phyloP scores from a whole-genome alignment of 2,888 invertebrate species.

The Camptogramma bilineatum region DNA sequence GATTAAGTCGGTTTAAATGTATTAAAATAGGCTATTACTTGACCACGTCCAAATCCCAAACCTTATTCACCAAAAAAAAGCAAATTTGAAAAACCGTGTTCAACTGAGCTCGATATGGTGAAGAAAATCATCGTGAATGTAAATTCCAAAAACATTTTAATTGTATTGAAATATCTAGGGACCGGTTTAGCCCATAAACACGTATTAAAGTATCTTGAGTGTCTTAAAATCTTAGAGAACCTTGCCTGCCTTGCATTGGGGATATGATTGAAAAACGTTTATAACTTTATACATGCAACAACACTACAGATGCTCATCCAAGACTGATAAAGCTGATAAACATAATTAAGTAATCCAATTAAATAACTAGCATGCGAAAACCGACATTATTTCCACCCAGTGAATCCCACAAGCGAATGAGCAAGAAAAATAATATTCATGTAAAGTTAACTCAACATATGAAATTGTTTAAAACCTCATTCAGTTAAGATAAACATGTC shows the following conservation, averaged over 20 bases:
- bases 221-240: neutral
- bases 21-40: too few species aligned
- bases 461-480: constrained; percentile 41
- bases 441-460: constrained; percentile 27
- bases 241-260: neutral
- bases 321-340: neutral
- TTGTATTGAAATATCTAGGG: too few species aligned
- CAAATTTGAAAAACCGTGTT: too few species aligned
- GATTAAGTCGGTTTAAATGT: too few species aligned
- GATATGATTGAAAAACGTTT: neutral
- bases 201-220: too few species aligned
- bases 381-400: neutral
- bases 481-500: constrained; percentile 60
- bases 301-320: neutral
- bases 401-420: neutral
- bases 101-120: too few species aligned
- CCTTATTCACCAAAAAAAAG: too few species aligned
- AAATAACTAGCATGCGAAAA: constrained; percentile 1
- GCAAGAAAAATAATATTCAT: constrained; percentile 29
- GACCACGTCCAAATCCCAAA: too few species aligned
- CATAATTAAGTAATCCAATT: neutral
- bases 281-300: neutral
- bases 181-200: too few species aligned
- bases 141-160: too few species aligned
- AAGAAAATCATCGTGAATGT: too few species aligned